phyloP scores from a whole-genome alignment of 2,113 vertebrate species.

The western clawed frog (Xenopus tropicalis) region DNA sequence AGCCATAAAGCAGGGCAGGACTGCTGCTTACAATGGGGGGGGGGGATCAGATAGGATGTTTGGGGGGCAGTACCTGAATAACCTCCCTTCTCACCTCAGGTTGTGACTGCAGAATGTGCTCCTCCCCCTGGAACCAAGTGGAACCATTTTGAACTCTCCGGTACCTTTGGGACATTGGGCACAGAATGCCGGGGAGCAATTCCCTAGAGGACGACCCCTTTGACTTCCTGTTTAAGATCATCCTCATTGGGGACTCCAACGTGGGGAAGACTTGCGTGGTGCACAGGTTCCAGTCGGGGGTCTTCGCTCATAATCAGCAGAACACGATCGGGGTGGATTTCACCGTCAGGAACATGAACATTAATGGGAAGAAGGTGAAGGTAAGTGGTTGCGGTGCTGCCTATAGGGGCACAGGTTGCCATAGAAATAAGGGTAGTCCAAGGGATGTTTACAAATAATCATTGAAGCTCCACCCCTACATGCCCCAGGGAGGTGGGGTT shows the following conservation, averaged over 20 bases:
- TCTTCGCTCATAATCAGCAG: constrained; percentile 81
- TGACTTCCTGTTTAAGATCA: constrained; percentile 93
- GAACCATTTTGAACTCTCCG: too few species aligned
- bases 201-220: constrained; percentile 73
- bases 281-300: constrained; percentile 85
- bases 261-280: constrained; percentile 95
- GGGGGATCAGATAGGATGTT: too few species aligned
- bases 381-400: constrained; percentile 53
- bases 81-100: too few species aligned
- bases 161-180: neutral
- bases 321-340: constrained; percentile 97
- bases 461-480: too few species aligned
- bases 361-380: constrained; percentile 91
- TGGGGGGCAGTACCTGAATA: too few species aligned
- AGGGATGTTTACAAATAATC: too few species aligned
- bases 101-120: too few species aligned
- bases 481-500: too few species aligned
- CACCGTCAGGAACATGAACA: constrained; percentile 81
- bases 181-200: constrained; percentile 70
- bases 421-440: neutral
- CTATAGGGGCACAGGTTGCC: neutral
- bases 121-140: too few species aligned
- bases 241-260: constrained; percentile 90
- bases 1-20: too few species aligned
- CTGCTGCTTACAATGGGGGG: too few species aligned